Conservation (phyloP, 1,140 invertebrate genomes). For the Thaumatotibia leucotreta region DNA sequence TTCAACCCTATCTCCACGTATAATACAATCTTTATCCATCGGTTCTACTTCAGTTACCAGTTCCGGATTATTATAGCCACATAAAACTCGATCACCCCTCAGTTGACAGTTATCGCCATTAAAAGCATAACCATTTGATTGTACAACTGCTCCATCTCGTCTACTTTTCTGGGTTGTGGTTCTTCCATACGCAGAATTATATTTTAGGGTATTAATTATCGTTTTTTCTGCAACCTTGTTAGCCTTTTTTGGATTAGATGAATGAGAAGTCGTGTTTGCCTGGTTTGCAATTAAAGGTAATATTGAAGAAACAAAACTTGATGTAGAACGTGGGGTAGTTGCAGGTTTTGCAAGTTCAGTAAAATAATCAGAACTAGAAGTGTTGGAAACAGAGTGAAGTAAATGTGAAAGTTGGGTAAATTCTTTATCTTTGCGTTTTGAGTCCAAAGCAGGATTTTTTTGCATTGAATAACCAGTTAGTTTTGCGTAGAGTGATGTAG, state of each 20-base stretch:
- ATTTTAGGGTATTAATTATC: neutral
- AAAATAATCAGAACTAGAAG: neutral
- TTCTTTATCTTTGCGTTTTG: neutral
- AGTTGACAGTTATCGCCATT: constrained; percentile 42
- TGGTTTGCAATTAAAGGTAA: neutral
- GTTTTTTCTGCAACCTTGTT: neutral
- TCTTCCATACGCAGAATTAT: neutral
- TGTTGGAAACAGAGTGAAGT: neutral
- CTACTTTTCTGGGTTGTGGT: neutral
- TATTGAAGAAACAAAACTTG: neutral
- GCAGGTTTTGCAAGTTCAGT: neutral
- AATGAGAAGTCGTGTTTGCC: neutral
- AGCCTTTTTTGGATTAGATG: neutral
- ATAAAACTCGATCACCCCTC: constrained; percentile 42
- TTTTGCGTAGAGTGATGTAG: neutral
- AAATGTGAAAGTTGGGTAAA: neutral
- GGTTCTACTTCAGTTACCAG: constrained; percentile 25
- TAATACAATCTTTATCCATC: constrained; percentile 40
- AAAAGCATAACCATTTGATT: constrained; percentile 38
- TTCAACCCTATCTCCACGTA: constrained; percentile 50
- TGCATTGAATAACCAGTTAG: neutral
- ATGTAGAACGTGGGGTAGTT: neutral
- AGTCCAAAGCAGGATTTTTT: neutral
- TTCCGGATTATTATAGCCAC: constrained; percentile 56
- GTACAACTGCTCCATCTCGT: neutral